Percentiles rank a stretch among this genome's conserved stretches.
Evolutionary conservation across 2,113 vertebrate genomes (phyloP).

Genomic region (Suricata suricatta): DNA sequence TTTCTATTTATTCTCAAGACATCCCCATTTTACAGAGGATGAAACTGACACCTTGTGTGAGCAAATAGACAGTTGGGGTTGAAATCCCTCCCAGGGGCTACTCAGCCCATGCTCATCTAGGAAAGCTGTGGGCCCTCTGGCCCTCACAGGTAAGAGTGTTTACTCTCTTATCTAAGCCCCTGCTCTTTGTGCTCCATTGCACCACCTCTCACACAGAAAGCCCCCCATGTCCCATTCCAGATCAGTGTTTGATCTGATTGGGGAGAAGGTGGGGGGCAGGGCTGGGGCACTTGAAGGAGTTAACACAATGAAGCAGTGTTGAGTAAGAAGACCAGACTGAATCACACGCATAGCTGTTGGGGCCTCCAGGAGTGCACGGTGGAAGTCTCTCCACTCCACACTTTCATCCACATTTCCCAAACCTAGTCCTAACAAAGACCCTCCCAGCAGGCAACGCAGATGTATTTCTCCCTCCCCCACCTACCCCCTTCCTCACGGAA

Average conservation of each 20-base stretch:
- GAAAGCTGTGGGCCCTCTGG: background rate
- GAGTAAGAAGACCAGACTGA: background rate
- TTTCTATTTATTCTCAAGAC: background rate
- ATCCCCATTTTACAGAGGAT: background rate
- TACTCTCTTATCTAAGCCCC: background rate
- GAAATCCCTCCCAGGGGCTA: background rate
- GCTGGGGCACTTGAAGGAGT: background rate
- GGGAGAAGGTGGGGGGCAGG: background rate
- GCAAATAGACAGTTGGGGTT: background rate
- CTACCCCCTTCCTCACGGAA: too few relatives aligned
- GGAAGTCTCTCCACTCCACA: background rate
- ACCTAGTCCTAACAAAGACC: background rate
- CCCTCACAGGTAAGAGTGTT: fast-evolving
- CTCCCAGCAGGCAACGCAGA: too few relatives aligned
- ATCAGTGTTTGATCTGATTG: background rate
- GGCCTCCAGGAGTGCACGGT: background rate
- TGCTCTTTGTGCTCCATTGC: background rate
- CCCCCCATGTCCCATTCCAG: background rate
- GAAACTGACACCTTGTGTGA: background rate
- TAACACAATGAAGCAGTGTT: background rate
- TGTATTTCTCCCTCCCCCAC: fast-evolving
- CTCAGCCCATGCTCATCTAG: background rate
- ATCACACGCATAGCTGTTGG: background rate
- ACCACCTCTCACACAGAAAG: background rate
- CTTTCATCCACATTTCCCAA: fast-evolving